Evolutionary conservation across 2,113 vertebrate genomes (phyloP), one percentile per base, ranked within the genome.

Genomic region (Pelodiscus sinensis): DNA sequence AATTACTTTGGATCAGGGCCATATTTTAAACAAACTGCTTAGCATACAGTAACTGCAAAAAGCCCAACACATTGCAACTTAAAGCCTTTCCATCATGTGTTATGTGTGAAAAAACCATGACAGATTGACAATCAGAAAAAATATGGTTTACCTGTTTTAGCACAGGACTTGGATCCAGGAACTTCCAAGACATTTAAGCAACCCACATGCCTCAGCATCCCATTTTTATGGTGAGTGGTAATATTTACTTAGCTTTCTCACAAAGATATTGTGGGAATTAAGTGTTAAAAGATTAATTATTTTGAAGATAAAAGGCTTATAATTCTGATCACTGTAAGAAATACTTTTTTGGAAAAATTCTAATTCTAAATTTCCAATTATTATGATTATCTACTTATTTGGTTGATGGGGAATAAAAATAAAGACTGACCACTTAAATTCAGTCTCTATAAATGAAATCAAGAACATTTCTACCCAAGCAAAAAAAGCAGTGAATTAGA

Each of bases 121-220:
- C 4, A 16, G 1, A 82, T 35, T 88, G 65, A 71, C n/a, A n/a
- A n/a, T 31, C 18, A 80, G 38, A 84, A 55, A 19, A 90, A 86
- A 55, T 15, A 56, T 2, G 79, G 16, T 65, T 1, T 68, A 44
- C 18, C 24, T 87, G 18, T 13, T 25, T 84, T 19, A 55, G 82
- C 6, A 86, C 1, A 25, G 5, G 84, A 3, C n/a, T 38, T 0
- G 0, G 16, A 5, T 31, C 11, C 5, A 9, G 9, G 9, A 10
- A 77, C 73, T 90, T 54, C 80, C 8, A 90, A 56, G 22, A 51
- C 31, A 8, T 79, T 44, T 80, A 84, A 57, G 19, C 52, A 9
- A 79, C 15, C 1, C 78, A 0, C 22, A 73, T 35, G 14, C 35
- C 57, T 50, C 35, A 50, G 15, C 18, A 18, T 82, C 16, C 56